Evolutionary conservation across 2,797 vertebrate genomes (phyloP), one percentile per base, ranked within the genome.

Genomic region (Somateria mollissima): DNA sequence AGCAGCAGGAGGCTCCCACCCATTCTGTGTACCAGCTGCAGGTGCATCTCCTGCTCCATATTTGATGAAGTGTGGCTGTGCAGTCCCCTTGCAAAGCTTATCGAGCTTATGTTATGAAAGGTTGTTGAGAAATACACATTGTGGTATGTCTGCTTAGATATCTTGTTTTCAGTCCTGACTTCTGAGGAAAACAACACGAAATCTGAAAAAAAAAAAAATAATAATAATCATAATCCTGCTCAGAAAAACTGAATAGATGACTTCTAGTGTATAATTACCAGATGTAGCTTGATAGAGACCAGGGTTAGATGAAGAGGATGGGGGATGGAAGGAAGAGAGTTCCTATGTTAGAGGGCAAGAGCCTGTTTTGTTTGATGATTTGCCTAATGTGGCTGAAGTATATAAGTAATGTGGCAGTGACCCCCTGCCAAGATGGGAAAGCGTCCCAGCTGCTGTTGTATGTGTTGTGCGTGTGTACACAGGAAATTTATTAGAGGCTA

Each of bases 401-500:
- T 43, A 78, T 80, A 77, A 75, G 91, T 69, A 88, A 94, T 73
- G 80, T 88, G 95, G 47, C 91, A 81, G 79, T 90, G 80, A 84
- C 90, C 93, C 79, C 94, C 95, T 96, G 93, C 95, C 96, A 96
- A 92, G 93, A 81, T 1, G 8, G 73, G 85, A 92, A 86, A 95
- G 93, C 90, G 73, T 95, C 94, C 93, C 94, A 94, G 93, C 95
- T 96, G 95, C 89, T 96, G 85, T 87, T 89, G 80, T 95, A 34
- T 95, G 94, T 92, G 95, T 94, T 96, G 93, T 95, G 90, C 66
- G 72, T 94, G 93, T 95, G 91, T 95, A 95, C 93, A 84, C 91
- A 82, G 76, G 87, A 92, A 95, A 91, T 96, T 96, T 95, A 95
- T 95, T 95, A 95, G 87, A 94, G 61, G 71, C 94, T 90, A 67